Conservation (phyloP, 2,797 vertebrate genomes). For the Galagoides demidoff region DNA sequence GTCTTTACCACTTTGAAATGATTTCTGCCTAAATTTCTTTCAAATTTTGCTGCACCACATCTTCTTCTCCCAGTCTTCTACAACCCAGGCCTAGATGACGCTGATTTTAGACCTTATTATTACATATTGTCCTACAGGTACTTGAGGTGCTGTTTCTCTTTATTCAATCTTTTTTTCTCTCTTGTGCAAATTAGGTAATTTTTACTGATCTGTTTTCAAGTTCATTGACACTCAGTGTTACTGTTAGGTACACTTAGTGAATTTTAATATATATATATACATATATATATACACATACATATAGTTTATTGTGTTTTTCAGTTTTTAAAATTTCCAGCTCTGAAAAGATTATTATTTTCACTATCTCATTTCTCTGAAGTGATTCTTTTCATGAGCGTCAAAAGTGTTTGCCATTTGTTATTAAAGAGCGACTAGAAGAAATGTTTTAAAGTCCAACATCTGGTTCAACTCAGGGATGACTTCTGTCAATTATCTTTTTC, state of each 20-base stretch:
- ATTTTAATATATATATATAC: not conserved
- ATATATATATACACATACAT: not conserved
- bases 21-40: not conserved
- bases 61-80: not conserved
- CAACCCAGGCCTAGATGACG: too few species aligned
- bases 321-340: not conserved
- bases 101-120: not conserved
- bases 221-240: not conserved
- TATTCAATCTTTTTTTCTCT: not conserved
- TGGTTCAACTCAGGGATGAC: not conserved
- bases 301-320: not conserved
- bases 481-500: not conserved
- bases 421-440: not conserved
- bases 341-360: not conserved
- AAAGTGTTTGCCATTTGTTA: not conserved
- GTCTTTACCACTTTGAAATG: not conserved
- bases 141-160: not conserved
- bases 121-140: not conserved
- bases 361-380: not conserved
- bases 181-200: not conserved
- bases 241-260: not conserved
- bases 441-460: not conserved
- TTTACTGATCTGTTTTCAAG: not conserved
- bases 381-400: constrained; percentile 26
- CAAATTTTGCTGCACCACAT: not conserved